Conservation (phyloP, 2,888 invertebrate genomes). For the Agapetus fuscipes region DNA sequence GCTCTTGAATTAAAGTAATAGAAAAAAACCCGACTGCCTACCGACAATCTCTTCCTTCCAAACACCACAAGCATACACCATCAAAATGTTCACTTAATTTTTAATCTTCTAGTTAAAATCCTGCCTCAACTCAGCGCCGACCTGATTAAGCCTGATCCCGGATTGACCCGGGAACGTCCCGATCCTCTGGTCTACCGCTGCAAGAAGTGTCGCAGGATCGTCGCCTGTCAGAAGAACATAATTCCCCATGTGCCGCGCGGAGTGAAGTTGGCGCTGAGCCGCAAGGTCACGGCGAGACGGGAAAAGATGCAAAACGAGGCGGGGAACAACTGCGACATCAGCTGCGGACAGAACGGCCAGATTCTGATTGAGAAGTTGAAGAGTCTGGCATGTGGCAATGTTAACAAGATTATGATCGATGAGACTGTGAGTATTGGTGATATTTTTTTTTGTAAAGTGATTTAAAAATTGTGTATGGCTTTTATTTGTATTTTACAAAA, state of each 20-base stretch:
- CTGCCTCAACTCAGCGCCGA: constrained; percentile 69
- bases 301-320: constrained; percentile 7
- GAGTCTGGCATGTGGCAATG: constrained; percentile 25
- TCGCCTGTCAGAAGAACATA: constrained; percentile 74
- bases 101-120: constrained; percentile 66
- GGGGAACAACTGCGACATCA: constrained; percentile 29
- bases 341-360: constrained; percentile 21
- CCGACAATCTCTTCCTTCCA: too few relatives aligned
- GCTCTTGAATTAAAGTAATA: too few relatives aligned
- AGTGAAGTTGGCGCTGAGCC: constrained; percentile 19
- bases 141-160: constrained; percentile 73
- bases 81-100: too few relatives aligned
- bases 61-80: too few relatives aligned
- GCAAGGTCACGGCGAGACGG: constrained; percentile 8
- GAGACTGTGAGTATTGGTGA: constrained; percentile 1
- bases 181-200: constrained; percentile 80
- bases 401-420: constrained; percentile 1
- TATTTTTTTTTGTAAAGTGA: too few relatives aligned
- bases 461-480: too few relatives aligned
- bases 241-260: constrained; percentile 55
- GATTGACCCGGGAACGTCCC: constrained; percentile 60
- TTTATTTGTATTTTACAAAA: too few relatives aligned
- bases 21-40: too few relatives aligned
- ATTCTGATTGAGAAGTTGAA: constrained; percentile 31
- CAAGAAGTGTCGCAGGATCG: constrained; percentile 67